These are phyloP conservation scores for Corythornis madagascariensis DNA, from an alignment of 2,113 vertebrate genomes.

Conservation along the genomic window DNA sequence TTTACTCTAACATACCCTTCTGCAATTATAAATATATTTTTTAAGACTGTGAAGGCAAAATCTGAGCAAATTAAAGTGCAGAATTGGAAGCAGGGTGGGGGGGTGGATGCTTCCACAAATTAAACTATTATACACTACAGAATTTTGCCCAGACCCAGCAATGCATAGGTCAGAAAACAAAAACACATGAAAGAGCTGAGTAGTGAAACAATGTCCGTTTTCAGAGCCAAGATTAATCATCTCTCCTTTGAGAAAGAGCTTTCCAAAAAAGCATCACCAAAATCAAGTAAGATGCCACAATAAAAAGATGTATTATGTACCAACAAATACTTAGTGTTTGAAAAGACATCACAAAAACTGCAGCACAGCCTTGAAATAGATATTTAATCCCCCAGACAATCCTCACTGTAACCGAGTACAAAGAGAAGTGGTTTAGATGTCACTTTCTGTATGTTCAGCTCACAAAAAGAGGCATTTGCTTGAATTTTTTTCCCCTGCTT, in stretches of 20 bases:
- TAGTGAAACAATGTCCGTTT: slow-evolving; percentile 13
- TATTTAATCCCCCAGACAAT: neutral
- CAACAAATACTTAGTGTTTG: slow-evolving; percentile 48
- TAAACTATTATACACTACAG: neutral
- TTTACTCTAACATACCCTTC: neutral
- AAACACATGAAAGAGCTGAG: neutral
- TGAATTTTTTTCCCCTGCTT: neutral
- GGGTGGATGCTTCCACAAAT: neutral
- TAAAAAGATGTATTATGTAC: slow-evolving; percentile 37
- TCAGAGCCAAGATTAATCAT: neutral
- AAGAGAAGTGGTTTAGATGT: neutral
- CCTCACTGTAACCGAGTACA: slow-evolving; percentile 4
- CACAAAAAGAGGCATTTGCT: neutral
- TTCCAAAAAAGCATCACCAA: slow-evolving; percentile 13
- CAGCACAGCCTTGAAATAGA: slow-evolving; percentile 16
- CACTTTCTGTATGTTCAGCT: neutral
- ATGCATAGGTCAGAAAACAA: neutral
- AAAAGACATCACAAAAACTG: slow-evolving; percentile 44
- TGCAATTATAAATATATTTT: neutral
- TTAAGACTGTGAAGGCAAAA: neutral
- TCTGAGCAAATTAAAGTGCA: neutral
- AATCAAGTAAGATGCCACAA: slow-evolving; percentile 28
- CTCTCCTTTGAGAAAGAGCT: slow-evolving; percentile 23
- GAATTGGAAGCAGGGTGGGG: neutral
- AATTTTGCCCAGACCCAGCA: neutral